These are phyloP conservation scores for Emydocephalus ijimae DNA, from an alignment of 2,113 vertebrate genomes.

Conservation along the genomic window DNA sequence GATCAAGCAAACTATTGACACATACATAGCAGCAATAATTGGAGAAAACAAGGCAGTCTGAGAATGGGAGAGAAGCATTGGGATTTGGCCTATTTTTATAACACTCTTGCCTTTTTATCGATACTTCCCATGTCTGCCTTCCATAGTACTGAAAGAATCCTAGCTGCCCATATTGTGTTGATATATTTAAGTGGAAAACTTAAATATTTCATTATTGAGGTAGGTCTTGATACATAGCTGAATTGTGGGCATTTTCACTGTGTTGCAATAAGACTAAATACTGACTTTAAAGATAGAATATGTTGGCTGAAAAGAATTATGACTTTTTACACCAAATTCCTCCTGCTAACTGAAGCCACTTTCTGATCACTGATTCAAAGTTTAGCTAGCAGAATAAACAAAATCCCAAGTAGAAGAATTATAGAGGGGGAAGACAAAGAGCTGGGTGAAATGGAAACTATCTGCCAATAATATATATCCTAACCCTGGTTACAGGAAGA, in stretches of 20 bases:
- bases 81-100: constrained; percentile 45
- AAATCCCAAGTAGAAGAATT: not conserved
- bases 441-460: not conserved
- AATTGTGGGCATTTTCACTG: not conserved
- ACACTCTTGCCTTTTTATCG: constrained; percentile 26
- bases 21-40: constrained; percentile 1
- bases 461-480: not conserved
- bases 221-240: not conserved
- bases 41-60: constrained; percentile 26
- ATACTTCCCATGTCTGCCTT: constrained; percentile 49
- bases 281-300: not conserved
- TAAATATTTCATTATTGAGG: not conserved
- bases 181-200: constrained; percentile 41
- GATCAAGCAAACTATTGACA: constrained; percentile 6
- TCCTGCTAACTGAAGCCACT: not conserved
- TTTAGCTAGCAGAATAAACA: not conserved
- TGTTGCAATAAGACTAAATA: constrained; percentile 1
- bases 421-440: not conserved
- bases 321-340: not conserved
- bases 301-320: not conserved
- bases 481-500: not conserved
- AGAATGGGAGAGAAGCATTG: constrained; percentile 3
- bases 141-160: constrained; percentile 38
- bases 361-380: not conserved
- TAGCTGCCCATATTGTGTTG: constrained; percentile 37